Evolutionary conservation across 2,113 vertebrate species (phyloP), one percentile per base, ranked within the genome.

Genomic region (Poicephalus meyeri): DNA sequence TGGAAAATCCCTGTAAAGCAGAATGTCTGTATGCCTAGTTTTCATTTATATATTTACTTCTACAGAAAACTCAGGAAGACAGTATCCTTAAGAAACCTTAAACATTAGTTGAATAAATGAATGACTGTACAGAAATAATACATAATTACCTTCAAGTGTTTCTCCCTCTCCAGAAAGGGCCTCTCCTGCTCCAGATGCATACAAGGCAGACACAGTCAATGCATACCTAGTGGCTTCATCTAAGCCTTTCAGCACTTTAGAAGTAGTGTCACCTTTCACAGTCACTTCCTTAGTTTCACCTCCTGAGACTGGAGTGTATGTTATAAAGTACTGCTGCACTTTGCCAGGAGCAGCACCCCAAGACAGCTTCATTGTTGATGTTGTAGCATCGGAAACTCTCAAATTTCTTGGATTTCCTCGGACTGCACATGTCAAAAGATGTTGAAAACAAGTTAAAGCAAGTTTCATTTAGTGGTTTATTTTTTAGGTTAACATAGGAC

Each of bases 141-240:
- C 93, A 70, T 61, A 86, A 68, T 98, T 99, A 99, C 99, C 99
- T 99, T 99, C 99, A 91, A 99, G 98, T 7, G 99, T 99, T 80
- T 98, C 98, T 97, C 99, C 99, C 86, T 98, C 98, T 91, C 99
- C 99, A 91, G 98, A 95, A 52, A 99, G 98, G 60, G 98, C 98
- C 2, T 99, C 98, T 24, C 99, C 99, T 61, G 98, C 93, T 58
- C 99, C 99, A 71, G 99, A 99, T 1, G 98, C 94, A 58, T 99
- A 99, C 60, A 98, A 97, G 33, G 99, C 99, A 9, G 98, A 99
- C 81, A 99, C 99, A 77, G 99, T 99, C 69, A 99, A 90, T 74
- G 98, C 97, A 37, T 99, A 99, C 39, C 98, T 98, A 15, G 99
- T 99, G 72, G 98, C 98, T 64, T 99, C 97, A 7, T 98, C 97